These are phyloP conservation scores for Mechanitis mazaeus DNA, from an alignment of 2,888 invertebrate genomes.

Conservation along the genomic window DNA sequence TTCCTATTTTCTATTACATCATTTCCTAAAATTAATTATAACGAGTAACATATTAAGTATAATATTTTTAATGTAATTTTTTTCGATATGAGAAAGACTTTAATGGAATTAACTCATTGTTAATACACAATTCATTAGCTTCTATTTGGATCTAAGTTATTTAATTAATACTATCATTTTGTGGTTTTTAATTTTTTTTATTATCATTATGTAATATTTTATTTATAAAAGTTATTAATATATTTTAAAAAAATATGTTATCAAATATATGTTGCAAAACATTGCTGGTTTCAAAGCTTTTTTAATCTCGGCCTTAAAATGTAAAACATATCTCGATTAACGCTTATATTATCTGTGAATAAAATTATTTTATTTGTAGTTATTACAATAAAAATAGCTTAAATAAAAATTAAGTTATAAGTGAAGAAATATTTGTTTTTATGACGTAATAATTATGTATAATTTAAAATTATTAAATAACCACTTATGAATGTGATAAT, in stretches of 20 bases:
- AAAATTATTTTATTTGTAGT: no score
- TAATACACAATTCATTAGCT: neutral
- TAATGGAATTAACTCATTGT: neutral
- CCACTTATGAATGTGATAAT: no score
- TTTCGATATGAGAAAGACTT: neutral
- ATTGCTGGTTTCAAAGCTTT: no score
- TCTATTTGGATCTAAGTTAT: neutral
- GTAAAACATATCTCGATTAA: no score
- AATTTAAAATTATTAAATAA: neutral
- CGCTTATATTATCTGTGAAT: no score
- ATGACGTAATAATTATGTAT: slow-evolving; percentile 7
- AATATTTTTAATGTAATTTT: neutral
- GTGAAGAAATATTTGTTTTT: no score
- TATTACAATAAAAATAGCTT: no score
- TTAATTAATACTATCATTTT: slow-evolving; percentile 1
- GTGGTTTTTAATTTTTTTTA: neutral
- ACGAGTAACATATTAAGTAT: neutral
- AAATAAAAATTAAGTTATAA: no score
- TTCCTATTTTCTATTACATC: neutral
- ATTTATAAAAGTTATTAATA: no score
- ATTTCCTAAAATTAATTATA: neutral
- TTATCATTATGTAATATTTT: neutral
- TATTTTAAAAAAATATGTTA: no score
- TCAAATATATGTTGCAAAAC: no score
- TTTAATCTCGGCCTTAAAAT: no score